Conservation (phyloP, 2,113 vertebrate genomes). For the Mus musculus region GRCm39 chr13:45900501-45901000, state of each 20-base stretch:
- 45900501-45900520: not conserved
- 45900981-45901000: conserved; percentile 39
- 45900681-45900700: not conserved
- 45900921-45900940: conserved; percentile 50
- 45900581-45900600: not conserved
- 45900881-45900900: conserved; percentile 55
- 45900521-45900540: not conserved
- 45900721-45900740: not conserved
- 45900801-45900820: not conserved
- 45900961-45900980: not conserved
- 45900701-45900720: no score
- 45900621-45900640: not conserved
- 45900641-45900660: not conserved
- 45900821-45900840: not conserved
- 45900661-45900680: not conserved
- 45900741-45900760: not conserved
- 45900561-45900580: not conserved
- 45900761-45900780: not conserved
- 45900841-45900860: not conserved
- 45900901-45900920: conserved; percentile 57
- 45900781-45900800: not conserved
- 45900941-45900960: not conserved
- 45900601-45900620: not conserved
- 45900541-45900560: not conserved
- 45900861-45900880: not conserved